Evolutionary conservation across 2,888 invertebrate species (phyloP).

Genomic region (Cerceris rybyensis): DNA sequence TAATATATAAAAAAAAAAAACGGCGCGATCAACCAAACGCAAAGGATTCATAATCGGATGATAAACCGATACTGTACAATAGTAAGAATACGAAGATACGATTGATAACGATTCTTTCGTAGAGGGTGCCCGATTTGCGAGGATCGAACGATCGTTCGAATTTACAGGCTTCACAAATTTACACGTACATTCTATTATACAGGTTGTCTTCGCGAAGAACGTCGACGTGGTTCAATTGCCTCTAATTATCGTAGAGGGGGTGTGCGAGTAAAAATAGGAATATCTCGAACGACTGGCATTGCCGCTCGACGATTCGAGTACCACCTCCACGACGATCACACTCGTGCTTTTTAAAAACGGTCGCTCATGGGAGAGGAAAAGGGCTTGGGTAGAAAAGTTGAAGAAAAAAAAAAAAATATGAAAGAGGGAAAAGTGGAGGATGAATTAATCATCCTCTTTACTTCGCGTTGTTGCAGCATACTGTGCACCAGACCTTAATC

Average conservation of each 20-base stretch:
- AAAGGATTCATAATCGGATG: slow-evolving; percentile 45
- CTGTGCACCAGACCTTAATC: slow-evolving; percentile 71
- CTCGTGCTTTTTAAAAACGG: slow-evolving; percentile 51
- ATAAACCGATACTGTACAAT: slow-evolving; percentile 66
- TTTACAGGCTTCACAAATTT: background rate
- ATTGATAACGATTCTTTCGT: slow-evolving; percentile 69
- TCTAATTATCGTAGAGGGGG: no score
- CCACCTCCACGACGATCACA: slow-evolving; percentile 40
- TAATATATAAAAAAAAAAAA: slow-evolving; percentile 61
- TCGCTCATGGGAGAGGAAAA: slow-evolving; percentile 24
- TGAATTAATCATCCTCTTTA: slow-evolving; percentile 35
- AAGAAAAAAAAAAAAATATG: background rate
- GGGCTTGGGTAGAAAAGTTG: background rate
- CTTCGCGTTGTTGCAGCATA: slow-evolving; percentile 48
- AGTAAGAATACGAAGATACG: slow-evolving; percentile 73
- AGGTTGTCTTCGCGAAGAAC: background rate
- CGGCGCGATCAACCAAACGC: slow-evolving; percentile 52
- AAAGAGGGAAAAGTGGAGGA: background rate
- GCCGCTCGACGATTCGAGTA: slow-evolving; percentile 38
- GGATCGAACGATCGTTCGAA: slow-evolving; percentile 29
- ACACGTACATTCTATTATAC: background rate
- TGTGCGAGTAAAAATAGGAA: slow-evolving; percentile 15
- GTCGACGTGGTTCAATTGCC: background rate
- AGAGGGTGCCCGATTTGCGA: slow-evolving; percentile 53
- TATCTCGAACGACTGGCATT: slow-evolving; percentile 32